Evolutionary conservation across 2,113 vertebrate genomes (phyloP), one percentile per base, ranked within the genome.

Genomic region (Malurus alboscapulatus): DNA sequence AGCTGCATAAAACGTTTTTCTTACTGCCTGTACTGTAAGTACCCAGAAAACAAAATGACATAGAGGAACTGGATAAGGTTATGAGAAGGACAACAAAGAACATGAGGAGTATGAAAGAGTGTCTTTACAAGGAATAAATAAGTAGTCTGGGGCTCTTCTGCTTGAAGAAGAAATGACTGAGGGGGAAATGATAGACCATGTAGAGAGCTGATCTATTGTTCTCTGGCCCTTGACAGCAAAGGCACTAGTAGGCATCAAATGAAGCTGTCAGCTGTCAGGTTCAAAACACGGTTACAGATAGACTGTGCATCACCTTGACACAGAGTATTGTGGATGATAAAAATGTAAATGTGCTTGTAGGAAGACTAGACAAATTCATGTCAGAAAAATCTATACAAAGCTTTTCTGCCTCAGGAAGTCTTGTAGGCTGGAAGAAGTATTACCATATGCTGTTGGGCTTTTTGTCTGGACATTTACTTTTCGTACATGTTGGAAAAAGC

Each of bases 181-280:
- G 75, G 32, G 45, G 71, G 58, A 94, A 94, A 93, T 86, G 50
- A 74, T 22, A 90, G 38, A 83, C 17, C 50, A 66, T 47, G 24
- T 47, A 77, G 30, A 88, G 59, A 85, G 62, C 48, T 38, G 51
- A 86, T 94, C 38, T 83, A 62, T 87, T 92, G 63, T 95, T 94
- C 75, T 88, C 74, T 83, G 53, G 45, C 74, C 74, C 74, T 87
- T 92, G 92, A 84, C 47, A 62, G 82, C 40, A 90, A 90, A 93
- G 30, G 54, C 90, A 90, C 38, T 62, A 54, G 67, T 34, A 80
- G 85, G 50, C 75, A 86, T 88, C 90, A 95, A 90, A 95, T 90
- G 75, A 96, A 95, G 85, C 63, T 93, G 92, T 95, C 92, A 93
- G 51, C 88, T 94, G 93, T 85, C 95, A 94, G 59, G 78, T 95